phyloP scores from a whole-genome alignment of 2,888 invertebrate species.

The Leptopilina syphax region DNA sequence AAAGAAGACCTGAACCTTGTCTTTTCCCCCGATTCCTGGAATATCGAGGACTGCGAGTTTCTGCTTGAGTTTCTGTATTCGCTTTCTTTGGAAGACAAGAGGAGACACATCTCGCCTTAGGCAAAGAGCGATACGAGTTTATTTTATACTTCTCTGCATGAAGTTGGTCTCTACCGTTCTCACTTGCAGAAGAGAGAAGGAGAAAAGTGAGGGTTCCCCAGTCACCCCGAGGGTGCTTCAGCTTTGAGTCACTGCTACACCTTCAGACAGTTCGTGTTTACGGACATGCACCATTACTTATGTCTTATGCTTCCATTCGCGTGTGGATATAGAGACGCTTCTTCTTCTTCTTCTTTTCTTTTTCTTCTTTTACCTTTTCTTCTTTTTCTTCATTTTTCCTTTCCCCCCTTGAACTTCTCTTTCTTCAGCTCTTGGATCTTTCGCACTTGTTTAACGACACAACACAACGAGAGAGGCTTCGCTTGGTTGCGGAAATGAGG shows the following conservation, averaged over 20 bases:
- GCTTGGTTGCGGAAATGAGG: conserved; percentile 52
- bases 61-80: conserved; percentile 58
- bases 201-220: conserved; percentile 62
- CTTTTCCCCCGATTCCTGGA: conserved; percentile 52
- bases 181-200: conserved; percentile 11
- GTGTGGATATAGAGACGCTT: conserved; percentile 21
- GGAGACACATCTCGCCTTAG: conserved; percentile 54
- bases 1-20: neutral
- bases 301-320: conserved; percentile 39
- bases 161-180: conserved; percentile 33
- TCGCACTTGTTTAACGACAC: conserved; percentile 17
- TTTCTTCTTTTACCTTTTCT: conserved; percentile 34
- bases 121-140: conserved; percentile 43
- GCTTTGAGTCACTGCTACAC: conserved; percentile 61
- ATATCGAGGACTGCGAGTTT: conserved; percentile 62
- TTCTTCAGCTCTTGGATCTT: neutral
- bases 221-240: conserved; percentile 63
- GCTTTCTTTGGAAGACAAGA: conserved; percentile 59
- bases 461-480: neutral
- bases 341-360: conserved; percentile 34
- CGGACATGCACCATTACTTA: conserved; percentile 46
- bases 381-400: conserved; percentile 40
- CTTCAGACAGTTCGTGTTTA: conserved; percentile 44
- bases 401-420: too few species aligned
- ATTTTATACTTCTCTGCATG: conserved; percentile 39